Conservation (phyloP, 2,797 vertebrate species). For the Gymnoscopelus braueri region DNA sequence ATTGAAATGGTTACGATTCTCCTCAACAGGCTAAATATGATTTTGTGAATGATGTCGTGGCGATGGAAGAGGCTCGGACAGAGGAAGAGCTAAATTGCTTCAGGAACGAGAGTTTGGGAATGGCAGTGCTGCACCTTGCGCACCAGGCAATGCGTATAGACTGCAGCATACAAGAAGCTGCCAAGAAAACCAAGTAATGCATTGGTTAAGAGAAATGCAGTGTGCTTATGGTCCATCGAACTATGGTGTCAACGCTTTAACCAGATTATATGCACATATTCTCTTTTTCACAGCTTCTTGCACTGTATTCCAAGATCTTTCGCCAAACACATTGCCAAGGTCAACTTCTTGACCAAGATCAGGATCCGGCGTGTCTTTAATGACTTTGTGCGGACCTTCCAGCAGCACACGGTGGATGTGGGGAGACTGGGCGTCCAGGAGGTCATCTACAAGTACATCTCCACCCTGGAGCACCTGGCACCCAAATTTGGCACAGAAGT, state of each 20-base stretch:
- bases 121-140: slow-evolving; percentile 93
- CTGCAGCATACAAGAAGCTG: slow-evolving; percentile 84
- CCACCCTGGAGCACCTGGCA: slow-evolving; percentile 88
- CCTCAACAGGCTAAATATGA: slow-evolving; percentile 87
- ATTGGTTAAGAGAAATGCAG: not conserved
- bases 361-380: slow-evolving; percentile 85
- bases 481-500: slow-evolving; percentile 84
- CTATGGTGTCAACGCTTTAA: not conserved
- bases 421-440: slow-evolving; percentile 80
- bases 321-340: slow-evolving; percentile 80
- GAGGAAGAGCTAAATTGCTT: slow-evolving; percentile 85
- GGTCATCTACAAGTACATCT: slow-evolving; percentile 92
- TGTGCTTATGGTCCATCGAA: too few species aligned
- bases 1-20: not conserved
- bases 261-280: slow-evolving; percentile 6
- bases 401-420: slow-evolving; percentile 79
- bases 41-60: slow-evolving; percentile 87
- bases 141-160: slow-evolving; percentile 80
- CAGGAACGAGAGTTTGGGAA: slow-evolving; percentile 92
- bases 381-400: slow-evolving; percentile 86
- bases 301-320: slow-evolving; percentile 91
- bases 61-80: slow-evolving; percentile 76
- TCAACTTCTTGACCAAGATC: slow-evolving; percentile 84
- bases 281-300: slow-evolving; percentile 80
- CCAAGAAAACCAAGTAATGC: slow-evolving; percentile 84